Evolutionary conservation across 2,113 vertebrate species (phyloP).

Genomic region (Dendrocopos noguchii): DNA sequence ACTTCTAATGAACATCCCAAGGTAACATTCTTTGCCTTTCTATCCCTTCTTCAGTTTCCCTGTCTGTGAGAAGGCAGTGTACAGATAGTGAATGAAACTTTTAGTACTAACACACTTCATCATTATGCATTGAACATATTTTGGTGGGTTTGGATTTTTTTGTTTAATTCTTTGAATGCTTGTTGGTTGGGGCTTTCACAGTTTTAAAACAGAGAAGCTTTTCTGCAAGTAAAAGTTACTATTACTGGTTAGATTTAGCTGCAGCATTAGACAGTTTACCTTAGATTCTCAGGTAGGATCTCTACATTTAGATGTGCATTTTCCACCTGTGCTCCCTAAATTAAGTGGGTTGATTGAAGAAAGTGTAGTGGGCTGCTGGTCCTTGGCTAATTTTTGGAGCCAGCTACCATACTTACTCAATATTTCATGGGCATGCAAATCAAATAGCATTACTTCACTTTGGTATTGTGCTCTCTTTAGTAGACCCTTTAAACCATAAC

Average conservation of each 20-base stretch:
- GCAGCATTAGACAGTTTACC: not conserved
- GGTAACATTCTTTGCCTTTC: not conserved
- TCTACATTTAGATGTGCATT: not conserved
- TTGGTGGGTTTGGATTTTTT: not conserved
- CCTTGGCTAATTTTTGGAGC: not conserved
- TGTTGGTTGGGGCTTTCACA: not conserved
- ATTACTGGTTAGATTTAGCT: not conserved
- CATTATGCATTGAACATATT: not conserved
- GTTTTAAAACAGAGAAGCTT: not conserved
- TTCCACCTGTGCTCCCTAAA: not conserved
- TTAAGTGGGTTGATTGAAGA: not conserved
- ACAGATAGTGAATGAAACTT: not conserved
- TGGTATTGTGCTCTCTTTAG: not conserved
- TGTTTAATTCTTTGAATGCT: not conserved
- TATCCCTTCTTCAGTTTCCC: not conserved
- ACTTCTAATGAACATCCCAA: not conserved
- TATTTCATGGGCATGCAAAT: not conserved
- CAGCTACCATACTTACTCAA: not conserved
- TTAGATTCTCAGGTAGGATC: not conserved
- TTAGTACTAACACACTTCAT: not conserved
- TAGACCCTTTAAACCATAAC: conserved; percentile 42
- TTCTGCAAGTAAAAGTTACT: not conserved
- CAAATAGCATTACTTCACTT: not conserved
- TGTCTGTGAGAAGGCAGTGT: not conserved
- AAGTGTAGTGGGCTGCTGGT: not conserved